A percentile compares a stretch with the other conserved stretches of the same genome.
Conservation (phyloP, 2,888 invertebrate species). For the Dasysyrphus tricinctus region DNA sequence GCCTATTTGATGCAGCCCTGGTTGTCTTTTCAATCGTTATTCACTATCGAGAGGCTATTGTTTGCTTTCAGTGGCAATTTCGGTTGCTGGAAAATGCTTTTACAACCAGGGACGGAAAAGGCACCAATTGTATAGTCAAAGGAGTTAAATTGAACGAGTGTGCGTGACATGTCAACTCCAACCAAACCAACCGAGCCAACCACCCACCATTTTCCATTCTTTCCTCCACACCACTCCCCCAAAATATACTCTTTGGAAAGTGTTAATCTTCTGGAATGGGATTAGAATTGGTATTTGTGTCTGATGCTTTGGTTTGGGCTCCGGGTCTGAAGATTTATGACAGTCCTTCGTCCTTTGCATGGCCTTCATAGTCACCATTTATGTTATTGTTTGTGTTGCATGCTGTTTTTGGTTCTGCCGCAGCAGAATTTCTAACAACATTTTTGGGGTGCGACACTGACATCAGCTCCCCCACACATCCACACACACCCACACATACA, state of each 20-base stretch:
- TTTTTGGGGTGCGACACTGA: conserved; percentile 11
- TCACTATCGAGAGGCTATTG: conserved; percentile 60
- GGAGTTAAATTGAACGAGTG: conserved; percentile 55
- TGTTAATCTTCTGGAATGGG: conserved; percentile 67
- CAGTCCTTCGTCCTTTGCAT: conserved; percentile 56
- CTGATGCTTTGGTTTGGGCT: conserved; percentile 41
- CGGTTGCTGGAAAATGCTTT: conserved; percentile 53
- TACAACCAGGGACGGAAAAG: not conserved
- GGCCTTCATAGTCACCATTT: conserved; percentile 30
- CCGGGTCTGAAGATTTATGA: conserved; percentile 68
- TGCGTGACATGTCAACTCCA: conserved; percentile 58
- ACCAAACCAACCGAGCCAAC: not conserved
- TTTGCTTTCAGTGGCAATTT: conserved; percentile 51
- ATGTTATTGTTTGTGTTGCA: conserved; percentile 50
- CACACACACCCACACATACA: not conserved
- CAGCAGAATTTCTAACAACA: conserved; percentile 51
- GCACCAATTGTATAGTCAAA: not conserved
- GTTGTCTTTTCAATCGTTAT: conserved; percentile 44
- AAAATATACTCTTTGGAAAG: conserved; percentile 46
- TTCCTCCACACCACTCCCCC: not conserved
- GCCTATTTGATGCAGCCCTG: not conserved
- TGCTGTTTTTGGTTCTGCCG: conserved; percentile 19
- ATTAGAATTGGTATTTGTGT: conserved; percentile 63
- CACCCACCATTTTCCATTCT: not conserved
- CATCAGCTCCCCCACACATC: not conserved